Percentiles rank a stretch among this genome's conserved stretches.
phyloP scores from a whole-genome alignment of 2,113 vertebrate genomes.

The Isichthys henryi region DNA sequence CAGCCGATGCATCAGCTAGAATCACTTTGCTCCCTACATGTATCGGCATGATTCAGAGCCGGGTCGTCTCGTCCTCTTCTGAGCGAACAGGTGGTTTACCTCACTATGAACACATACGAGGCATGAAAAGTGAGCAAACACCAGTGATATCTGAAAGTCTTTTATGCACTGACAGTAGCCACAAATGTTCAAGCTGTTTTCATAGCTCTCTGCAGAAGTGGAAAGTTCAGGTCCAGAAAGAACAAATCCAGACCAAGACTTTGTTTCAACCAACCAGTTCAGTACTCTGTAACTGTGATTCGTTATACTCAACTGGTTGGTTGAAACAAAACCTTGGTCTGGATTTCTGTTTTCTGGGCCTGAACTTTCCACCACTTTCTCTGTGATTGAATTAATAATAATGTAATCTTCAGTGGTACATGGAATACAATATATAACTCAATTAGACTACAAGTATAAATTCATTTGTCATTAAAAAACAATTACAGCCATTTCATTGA shows the following conservation, averaged over 20 bases:
- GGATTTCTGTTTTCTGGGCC: too few species aligned
- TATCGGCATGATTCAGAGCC: neutral
- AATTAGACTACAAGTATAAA: neutral
- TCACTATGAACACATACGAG: neutral
- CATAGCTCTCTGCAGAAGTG: neutral
- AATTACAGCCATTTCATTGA: neutral
- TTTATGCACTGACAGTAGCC: neutral
- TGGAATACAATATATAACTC: neutral
- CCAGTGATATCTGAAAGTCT: neutral
- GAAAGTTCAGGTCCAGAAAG: too few species aligned
- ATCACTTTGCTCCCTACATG: neutral
- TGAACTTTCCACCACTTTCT: too few species aligned
- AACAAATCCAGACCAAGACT: too few species aligned
- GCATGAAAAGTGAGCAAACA: neutral
- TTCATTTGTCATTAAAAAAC: neutral
- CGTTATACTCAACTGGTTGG: too few species aligned
- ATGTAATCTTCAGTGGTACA: neutral
- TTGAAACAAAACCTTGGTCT: too few species aligned
- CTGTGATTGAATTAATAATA: neutral
- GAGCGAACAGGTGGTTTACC: neutral
- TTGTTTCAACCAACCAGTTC: too few species aligned
- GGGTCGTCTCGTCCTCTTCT: neutral
- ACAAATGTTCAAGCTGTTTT: neutral
- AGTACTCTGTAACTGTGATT: too few species aligned
- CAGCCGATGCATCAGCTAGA: neutral